phyloP scores from a whole-genome alignment of 2,888 invertebrate species.

The Drosophila bunnanda region DNA sequence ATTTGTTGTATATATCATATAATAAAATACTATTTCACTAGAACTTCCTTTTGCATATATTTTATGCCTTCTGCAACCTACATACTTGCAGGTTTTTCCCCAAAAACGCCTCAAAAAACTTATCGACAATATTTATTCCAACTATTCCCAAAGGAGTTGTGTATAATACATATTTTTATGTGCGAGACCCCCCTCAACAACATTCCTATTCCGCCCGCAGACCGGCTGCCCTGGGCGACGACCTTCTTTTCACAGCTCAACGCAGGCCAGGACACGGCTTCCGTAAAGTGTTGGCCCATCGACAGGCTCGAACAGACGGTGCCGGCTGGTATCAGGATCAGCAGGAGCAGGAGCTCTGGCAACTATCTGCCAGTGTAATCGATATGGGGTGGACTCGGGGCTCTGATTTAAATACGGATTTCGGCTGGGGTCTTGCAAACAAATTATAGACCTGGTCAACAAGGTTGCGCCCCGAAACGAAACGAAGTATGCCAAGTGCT shows the following conservation, averaged over 20 bases:
- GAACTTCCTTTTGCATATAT: neutral
- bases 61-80: neutral
- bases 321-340: constrained; percentile 60
- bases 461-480: constrained; percentile 60
- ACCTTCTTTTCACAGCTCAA: constrained; percentile 61
- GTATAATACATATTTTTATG: constrained; percentile 27
- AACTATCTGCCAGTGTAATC: constrained; percentile 58
- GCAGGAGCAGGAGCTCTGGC: neutral
- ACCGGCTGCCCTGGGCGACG: constrained; percentile 44
- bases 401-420: constrained; percentile 2
- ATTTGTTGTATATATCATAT: too few relatives aligned
- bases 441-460: constrained; percentile 39
- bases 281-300: constrained; percentile 60
- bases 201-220: constrained; percentile 31
- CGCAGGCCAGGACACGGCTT: constrained; percentile 9
- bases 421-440: neutral
- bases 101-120: neutral
- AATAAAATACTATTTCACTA: too few relatives aligned
- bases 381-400: constrained; percentile 42
- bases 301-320: constrained; percentile 36
- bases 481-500: constrained; percentile 62
- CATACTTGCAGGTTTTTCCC: neutral
- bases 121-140: constrained; percentile 4
- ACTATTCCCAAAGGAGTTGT: neutral
- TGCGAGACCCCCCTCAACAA: constrained; percentile 19